These are phyloP conservation scores for Pongo abelii DNA, from an alignment of 2,113 vertebrate genomes.

Conservation along the genomic window DNA sequence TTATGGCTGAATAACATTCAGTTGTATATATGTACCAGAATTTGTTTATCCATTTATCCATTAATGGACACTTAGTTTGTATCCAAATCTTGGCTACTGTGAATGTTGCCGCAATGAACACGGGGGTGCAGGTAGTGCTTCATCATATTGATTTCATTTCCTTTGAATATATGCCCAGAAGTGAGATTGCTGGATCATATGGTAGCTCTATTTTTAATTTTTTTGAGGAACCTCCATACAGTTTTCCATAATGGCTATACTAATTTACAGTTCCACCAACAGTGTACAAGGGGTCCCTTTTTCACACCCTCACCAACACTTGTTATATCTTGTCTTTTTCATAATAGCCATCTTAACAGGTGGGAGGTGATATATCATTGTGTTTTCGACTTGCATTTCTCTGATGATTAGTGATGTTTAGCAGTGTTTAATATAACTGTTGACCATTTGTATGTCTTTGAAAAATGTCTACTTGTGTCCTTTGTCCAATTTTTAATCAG, in stretches of 20 bases:
- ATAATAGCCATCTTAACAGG: background rate
- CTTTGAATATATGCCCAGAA: background rate
- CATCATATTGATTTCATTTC: background rate
- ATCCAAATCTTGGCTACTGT: background rate
- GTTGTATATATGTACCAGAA: too few relatives aligned
- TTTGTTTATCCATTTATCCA: background rate
- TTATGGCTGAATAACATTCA: background rate
- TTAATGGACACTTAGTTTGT: background rate
- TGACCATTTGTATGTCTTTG: background rate
- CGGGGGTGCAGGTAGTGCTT: background rate
- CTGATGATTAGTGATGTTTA: background rate
- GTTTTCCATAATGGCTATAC: background rate
- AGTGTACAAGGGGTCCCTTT: background rate
- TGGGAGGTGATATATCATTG: background rate
- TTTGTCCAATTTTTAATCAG: background rate
- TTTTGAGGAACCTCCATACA: background rate
- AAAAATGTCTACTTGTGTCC: background rate
- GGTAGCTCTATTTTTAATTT: background rate
- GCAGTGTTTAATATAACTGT: background rate
- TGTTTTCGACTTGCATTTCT: background rate
- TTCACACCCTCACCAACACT: background rate
- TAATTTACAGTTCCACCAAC: background rate
- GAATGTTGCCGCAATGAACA: background rate
- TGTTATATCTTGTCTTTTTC: background rate
- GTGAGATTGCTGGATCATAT: background rate